Evolutionary conservation across 2,113 vertebrate genomes (phyloP), one percentile per base, ranked within the genome.

Genomic region (Arvicanthis niloticus): DNA sequence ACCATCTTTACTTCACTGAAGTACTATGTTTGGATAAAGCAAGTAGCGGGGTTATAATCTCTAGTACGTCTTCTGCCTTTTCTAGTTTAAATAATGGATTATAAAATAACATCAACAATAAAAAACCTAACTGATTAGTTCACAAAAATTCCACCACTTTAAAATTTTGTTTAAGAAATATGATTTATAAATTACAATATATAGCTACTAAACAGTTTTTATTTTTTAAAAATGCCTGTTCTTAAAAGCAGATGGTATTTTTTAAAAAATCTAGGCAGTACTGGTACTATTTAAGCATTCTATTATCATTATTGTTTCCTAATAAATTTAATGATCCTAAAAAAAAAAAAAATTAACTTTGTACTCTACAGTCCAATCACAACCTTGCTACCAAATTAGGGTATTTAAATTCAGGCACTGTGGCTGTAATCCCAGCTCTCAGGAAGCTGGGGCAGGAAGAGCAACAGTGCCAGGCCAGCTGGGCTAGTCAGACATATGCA

Each of bases 31-130:
- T 75, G 58, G n/a, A 77, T 80, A 7, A 75, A 88, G 19, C 51
- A 70, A 7, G 34, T 9, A 37, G 73, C 34, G 9, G 7, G 45
- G 21, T 87, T 42, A 78, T 22, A 95, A 88, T 1, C 0, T 34
- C 70, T 73, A 85, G 84, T 62, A 76, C 16, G 31, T 67, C 29
- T 78, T 92, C n/a, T 80, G 68, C 29, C 16, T 91, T 93, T 93
- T 94, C 91, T 51, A 73, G 48, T 53, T 91, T 87, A 94, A 77
- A 93, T 31, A 82, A 1, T 77, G 37, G 45, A 56, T 77, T 77
- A 91, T 68, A 95, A 90, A 96, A 34, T 56, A 86, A 58, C 70
- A 26, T 45, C 21, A 51, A 88, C 80, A 73, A 56, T 65, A 8
- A 68, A 29, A 68, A 16, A 34, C 92, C 70, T 88, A 26, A 85